Conservation (phyloP, 2,888 invertebrate species). For the Erynnis tages region DNA sequence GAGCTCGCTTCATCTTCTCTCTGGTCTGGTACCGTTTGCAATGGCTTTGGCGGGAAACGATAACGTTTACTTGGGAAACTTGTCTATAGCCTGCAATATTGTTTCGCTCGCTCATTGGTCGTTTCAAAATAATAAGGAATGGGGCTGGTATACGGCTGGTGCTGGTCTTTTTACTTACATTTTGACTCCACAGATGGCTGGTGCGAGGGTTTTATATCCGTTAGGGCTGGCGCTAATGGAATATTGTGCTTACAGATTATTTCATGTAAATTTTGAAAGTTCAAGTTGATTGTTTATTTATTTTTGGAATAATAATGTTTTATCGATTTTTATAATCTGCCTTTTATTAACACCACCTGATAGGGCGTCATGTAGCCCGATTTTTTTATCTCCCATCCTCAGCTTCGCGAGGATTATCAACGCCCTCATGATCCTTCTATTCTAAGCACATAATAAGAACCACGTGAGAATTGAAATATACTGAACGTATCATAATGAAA, state of each 20-base stretch:
- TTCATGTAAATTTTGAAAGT: conserved; percentile 30
- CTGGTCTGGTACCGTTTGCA: conserved; percentile 61
- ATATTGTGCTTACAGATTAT: conserved; percentile 59
- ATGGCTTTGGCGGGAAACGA: conserved; percentile 54
- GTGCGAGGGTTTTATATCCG: conserved; percentile 53
- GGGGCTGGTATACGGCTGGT: conserved; percentile 64
- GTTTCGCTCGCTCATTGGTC: conserved; percentile 55
- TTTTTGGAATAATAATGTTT: not conserved
- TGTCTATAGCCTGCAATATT: conserved; percentile 57
- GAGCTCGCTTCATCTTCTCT: conserved; percentile 51
- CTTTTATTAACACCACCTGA: too few species aligned
- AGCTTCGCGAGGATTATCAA: too few species aligned
- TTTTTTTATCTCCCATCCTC: too few species aligned
- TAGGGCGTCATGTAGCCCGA: too few species aligned
- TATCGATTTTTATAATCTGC: not conserved
- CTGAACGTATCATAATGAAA: too few species aligned
- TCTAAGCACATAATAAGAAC: too few species aligned
- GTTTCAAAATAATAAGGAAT: conserved; percentile 44
- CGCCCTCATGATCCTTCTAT: too few species aligned
- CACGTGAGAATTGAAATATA: too few species aligned
- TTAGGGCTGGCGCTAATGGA: conserved; percentile 57
- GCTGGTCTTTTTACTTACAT: conserved; percentile 57
- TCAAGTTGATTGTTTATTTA: too few species aligned
- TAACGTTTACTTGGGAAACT: conserved; percentile 49
- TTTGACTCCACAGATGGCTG: conserved; percentile 40